Evolutionary conservation across 2,888 invertebrate genomes (phyloP), one percentile per base, ranked within the genome.

Genomic region (Spatulosminthurus flaviceps): DNA sequence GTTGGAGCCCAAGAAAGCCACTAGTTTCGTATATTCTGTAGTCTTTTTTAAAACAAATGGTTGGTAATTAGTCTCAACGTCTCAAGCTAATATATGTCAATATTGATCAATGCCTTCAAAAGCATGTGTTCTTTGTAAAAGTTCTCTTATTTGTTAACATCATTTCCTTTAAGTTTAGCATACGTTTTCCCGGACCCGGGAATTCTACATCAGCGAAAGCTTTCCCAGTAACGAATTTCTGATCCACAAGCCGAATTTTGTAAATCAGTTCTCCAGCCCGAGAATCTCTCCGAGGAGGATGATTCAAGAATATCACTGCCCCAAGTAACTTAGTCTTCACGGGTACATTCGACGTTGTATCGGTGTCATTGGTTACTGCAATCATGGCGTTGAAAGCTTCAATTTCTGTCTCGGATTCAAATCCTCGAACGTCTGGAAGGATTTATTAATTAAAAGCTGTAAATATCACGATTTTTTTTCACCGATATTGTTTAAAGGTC

Each of bases 171-270:
- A 19, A 64, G 4, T 22, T 22, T 16, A 16, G 9, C 22, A 26
- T 76, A 81, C 79, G 81, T 75, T 78, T 79, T 28, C 81, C 81
- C 0, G 81, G 81, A 1, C 79, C 81, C 0, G 78, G 72, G 24
- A 74, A 67, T 28, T 78, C 76, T 24, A 69, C 72, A 19, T 81
- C 81, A 21, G 81, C 64, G 28, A 79, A 81, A 5, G 22, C 9
- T 66, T 79, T 79, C 26, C 81, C 79, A 5, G 79, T 79, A 13
- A 78, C 60, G 66, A 81, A 81, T 60, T 81, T 78, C 4, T 43
- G n/a, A 51, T 79, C 75, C 7, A 76, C 11, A 0, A 81, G 60
- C 24, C 81, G 34, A 19, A 76, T 67, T 43, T 76, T 76, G 74
- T 80, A 80, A 19, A 74, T 60, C n/a, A 80, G 34, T 19, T 77